These are phyloP conservation scores for Chironomus tepperi DNA, from an alignment of 1,140 invertebrate species.

Conservation along the genomic window DNA sequence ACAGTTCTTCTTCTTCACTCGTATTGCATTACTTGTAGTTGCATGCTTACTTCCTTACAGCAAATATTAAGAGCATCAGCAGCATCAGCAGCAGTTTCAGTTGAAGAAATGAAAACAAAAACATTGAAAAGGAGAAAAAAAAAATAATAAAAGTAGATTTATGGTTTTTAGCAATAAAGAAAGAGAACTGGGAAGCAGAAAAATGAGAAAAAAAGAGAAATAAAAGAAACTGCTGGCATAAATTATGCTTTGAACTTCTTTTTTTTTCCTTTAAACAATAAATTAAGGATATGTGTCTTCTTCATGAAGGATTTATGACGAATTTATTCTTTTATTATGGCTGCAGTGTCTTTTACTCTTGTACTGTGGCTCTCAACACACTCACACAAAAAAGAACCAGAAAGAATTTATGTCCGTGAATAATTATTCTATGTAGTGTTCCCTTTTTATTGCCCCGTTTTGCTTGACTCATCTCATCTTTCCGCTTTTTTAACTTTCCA, in stretches of 20 bases:
- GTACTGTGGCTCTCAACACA: not conserved
- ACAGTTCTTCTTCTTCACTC: not conserved
- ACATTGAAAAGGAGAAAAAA: not conserved
- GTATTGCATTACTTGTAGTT: not conserved
- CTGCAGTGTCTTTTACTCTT: not conserved
- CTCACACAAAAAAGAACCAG: not conserved
- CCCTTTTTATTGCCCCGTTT: too few relatives aligned
- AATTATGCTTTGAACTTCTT: constrained; percentile 20
- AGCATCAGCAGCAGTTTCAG: not conserved
- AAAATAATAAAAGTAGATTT: constrained; percentile 22
- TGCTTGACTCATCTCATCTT: too few relatives aligned
- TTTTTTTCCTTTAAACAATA: constrained; percentile 18
- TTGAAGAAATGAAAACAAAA: not conserved
- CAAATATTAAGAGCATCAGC: not conserved
- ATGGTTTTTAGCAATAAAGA: not conserved
- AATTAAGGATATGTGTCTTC: constrained; percentile 21
- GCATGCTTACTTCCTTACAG: not conserved
- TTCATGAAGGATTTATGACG: constrained; percentile 21
- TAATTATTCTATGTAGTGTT: not conserved
- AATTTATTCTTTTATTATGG: constrained; percentile 23
- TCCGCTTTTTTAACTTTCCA: too few relatives aligned
- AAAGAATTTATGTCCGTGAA: constrained; percentile 22
- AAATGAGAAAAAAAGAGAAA: not conserved
- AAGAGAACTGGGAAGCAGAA: not conserved
- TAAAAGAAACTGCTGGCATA: constrained; percentile 12